Percentiles rank a stretch among this genome's conserved stretches.
Evolutionary conservation across 2,888 invertebrate genomes (phyloP).

Genomic region (Aporophyla lueneburgensis): DNA sequence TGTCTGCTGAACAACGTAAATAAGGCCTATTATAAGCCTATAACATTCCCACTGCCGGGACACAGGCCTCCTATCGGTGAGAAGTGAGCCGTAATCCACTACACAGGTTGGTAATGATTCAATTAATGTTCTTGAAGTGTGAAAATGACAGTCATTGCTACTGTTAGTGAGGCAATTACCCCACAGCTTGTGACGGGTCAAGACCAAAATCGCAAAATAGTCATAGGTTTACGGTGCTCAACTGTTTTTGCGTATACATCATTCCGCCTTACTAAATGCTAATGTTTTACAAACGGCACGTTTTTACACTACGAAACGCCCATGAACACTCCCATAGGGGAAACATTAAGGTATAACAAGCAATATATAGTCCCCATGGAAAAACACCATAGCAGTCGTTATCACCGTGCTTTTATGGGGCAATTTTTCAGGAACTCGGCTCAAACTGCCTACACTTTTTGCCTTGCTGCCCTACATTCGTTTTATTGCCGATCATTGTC

Average conservation of each 20-base stretch:
- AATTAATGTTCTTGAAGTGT: too few relatives aligned
- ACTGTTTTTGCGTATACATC: neutral
- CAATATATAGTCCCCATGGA: conserved; percentile 48
- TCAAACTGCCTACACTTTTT: conserved; percentile 54
- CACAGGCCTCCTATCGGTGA: too few relatives aligned
- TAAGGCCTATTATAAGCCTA: too few relatives aligned
- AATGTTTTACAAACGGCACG: conserved; percentile 5
- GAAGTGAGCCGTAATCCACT: too few relatives aligned
- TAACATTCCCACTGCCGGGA: too few relatives aligned
- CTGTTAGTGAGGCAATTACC: too few relatives aligned
- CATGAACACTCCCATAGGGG: conserved; percentile 28
- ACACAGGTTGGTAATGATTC: too few relatives aligned
- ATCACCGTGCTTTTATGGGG: conserved; percentile 60
- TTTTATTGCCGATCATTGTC: conserved; percentile 48
- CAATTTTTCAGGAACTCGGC: conserved; percentile 57
- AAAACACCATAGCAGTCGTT: conserved; percentile 61
- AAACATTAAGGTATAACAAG: conserved; percentile 46
- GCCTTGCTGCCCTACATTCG: conserved; percentile 34
- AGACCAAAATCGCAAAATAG: too few relatives aligned
- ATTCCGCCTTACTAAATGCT: neutral
- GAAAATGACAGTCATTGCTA: too few relatives aligned
- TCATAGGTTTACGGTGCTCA: neutral
- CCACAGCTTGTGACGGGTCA: too few relatives aligned
- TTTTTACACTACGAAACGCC: conserved; percentile 10
- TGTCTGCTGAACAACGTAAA: too few relatives aligned